These are phyloP conservation scores for Malurus cyaneus DNA, from an alignment of 2,113 vertebrate genomes.

Conservation along the genomic window DNA sequence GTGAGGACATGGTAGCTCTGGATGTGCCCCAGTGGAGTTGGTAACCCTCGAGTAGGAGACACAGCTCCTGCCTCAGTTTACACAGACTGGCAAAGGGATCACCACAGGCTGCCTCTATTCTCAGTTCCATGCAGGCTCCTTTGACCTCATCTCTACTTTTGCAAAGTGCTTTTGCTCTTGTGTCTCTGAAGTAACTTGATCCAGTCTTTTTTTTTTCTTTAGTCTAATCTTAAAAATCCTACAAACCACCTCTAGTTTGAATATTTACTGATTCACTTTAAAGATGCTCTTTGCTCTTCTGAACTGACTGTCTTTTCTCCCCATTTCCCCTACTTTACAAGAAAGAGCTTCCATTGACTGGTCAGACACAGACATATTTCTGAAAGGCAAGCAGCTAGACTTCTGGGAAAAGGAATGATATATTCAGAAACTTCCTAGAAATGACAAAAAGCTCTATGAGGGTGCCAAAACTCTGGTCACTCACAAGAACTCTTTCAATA, in stretches of 20 bases:
- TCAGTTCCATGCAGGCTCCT: neutral
- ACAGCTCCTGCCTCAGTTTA: neutral
- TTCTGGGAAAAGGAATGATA: neutral
- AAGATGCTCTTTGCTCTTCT: neutral
- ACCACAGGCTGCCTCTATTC: neutral
- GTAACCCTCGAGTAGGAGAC: neutral
- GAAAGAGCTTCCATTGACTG: neutral
- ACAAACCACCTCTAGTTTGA: neutral
- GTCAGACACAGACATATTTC: neutral
- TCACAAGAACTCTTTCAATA: neutral
- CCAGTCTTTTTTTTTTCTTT: neutral
- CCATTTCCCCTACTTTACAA: neutral
- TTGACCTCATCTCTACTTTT: neutral
- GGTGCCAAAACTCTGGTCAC: neutral
- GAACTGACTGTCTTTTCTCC: neutral
- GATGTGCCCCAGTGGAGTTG: accelerated
- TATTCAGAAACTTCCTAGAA: neutral
- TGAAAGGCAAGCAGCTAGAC: neutral
- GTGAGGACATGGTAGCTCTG: neutral
- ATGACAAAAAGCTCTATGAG: neutral
- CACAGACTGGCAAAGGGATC: neutral
- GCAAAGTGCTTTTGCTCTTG: neutral
- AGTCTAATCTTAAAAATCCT: neutral
- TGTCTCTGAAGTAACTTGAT: neutral
- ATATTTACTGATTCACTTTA: neutral